These are phyloP conservation scores for Pagetopsis macropterus DNA, from an alignment of 2,797 vertebrate genomes.

Conservation along the genomic window DNA sequence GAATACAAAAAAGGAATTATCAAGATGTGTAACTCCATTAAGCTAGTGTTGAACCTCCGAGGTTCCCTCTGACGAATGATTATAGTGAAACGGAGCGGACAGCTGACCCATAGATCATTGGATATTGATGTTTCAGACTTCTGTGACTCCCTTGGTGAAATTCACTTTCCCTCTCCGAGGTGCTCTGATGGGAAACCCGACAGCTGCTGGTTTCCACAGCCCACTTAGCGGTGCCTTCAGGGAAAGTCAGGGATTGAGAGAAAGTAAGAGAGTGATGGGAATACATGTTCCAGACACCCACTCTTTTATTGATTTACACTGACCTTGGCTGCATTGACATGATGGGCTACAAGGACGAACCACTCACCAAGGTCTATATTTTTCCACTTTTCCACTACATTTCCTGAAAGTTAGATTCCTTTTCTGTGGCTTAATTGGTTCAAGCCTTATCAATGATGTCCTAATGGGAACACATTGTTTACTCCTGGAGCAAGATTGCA, in stretches of 20 bases:
- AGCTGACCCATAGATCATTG: conserved; percentile 51
- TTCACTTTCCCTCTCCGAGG: conserved; percentile 52
- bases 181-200: conserved; percentile 71
- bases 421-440: conserved; percentile 58
- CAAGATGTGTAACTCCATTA: not conserved
- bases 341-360: conserved; percentile 50
- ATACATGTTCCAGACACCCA: conserved; percentile 49
- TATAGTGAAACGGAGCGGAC: conserved; percentile 14
- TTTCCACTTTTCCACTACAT: conserved; percentile 32
- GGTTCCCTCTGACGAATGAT: conserved; percentile 29
- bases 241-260: conserved; percentile 44
- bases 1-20: not conserved
- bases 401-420: conserved; percentile 44
- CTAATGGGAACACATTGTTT: conserved; percentile 60
- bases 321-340: conserved; percentile 64
- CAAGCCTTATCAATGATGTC: conserved; percentile 40
- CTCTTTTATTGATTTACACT: conserved; percentile 69
- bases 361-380: conserved; percentile 27
- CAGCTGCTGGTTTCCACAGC: conserved; percentile 75
- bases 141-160: conserved; percentile 38
- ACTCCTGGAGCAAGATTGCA: conserved; percentile 24
- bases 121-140: conserved; percentile 62
- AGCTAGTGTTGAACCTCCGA: not conserved
- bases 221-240: conserved; percentile 46
- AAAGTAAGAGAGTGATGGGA: conserved; percentile 46